Percentiles rank a stretch among this genome's conserved stretches.
phyloP scores from a whole-genome alignment of 2,113 vertebrate species.

The Tamias sibiricus region DNA sequence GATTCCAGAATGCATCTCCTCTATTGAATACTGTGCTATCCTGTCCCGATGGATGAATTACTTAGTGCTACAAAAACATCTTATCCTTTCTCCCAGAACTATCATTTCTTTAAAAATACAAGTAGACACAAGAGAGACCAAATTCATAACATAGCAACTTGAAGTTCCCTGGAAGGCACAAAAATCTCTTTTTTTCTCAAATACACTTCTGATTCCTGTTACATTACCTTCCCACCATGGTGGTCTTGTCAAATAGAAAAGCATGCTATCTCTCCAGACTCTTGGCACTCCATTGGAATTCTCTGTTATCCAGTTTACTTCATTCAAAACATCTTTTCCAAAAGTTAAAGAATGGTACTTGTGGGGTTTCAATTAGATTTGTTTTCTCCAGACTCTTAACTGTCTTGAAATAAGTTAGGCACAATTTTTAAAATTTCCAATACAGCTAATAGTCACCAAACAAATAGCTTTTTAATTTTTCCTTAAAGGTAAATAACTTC shows the following conservation, averaged over 20 bases:
- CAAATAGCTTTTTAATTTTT: slow-evolving; percentile 31
- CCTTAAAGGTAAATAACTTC: slow-evolving; percentile 77
- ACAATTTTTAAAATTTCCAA: slow-evolving; percentile 41
- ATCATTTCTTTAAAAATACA: slow-evolving; percentile 34
- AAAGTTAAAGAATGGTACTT: slow-evolving; percentile 42
- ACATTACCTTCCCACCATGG: slow-evolving; percentile 32
- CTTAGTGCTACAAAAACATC: neutral
- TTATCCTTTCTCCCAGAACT: neutral
- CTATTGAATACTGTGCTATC: neutral
- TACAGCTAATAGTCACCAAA: neutral
- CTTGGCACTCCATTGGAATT: slow-evolving; percentile 20
- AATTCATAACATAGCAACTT: slow-evolving; percentile 27
- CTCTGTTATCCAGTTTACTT: neutral
- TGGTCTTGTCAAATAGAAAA: neutral
- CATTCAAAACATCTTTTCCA: slow-evolving; percentile 57
- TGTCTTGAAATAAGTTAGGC: slow-evolving; percentile 38
- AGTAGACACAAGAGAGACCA: slow-evolving; percentile 14
- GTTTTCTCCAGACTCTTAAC: slow-evolving; percentile 36
- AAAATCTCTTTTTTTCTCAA: slow-evolving; percentile 43
- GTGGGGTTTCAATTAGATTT: slow-evolving; percentile 54
- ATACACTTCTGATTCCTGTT: slow-evolving; percentile 52
- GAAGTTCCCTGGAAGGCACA: slow-evolving; percentile 60
- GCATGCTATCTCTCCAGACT: neutral
- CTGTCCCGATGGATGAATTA: neutral
- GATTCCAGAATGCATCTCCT: neutral